phyloP scores from a whole-genome alignment of 92 coral and sea anemone species.

The Desmophyllum pertusum region DNA sequence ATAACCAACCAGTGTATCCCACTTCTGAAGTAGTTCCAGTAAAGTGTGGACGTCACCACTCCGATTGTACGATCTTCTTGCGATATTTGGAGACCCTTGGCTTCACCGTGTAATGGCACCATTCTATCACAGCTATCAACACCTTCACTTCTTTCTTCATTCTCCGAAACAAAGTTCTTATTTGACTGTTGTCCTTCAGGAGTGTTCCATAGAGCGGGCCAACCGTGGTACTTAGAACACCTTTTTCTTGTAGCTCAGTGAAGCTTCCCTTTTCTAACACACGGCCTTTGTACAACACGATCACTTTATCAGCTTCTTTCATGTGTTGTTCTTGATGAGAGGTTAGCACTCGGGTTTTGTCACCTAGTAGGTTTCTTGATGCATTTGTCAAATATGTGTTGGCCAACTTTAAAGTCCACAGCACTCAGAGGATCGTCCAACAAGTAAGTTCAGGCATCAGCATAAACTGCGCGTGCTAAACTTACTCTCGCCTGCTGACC shows the following conservation, averaged over 20 bases:
- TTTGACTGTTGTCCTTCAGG: no score
- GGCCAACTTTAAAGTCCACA: constrained; percentile 23
- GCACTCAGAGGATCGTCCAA: constrained; percentile 18
- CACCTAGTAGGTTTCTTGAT: constrained; percentile 5
- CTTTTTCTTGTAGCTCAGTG: neutral
- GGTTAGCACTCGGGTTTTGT: neutral
- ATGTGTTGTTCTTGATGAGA: constrained; percentile 17
- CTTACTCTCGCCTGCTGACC: constrained; percentile 16
- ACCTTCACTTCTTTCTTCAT: neutral
- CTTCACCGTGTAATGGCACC: neutral
- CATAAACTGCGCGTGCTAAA: constrained; percentile 25
- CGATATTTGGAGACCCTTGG: neutral
- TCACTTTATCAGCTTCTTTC: neutral
- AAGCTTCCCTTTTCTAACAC: constrained; percentile 9
- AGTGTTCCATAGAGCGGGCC: neutral
- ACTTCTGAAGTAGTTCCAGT: neutral
- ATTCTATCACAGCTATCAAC: neutral
- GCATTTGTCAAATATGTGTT: constrained; percentile 8
- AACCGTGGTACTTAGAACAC: neutral
- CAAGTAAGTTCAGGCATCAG: neutral
- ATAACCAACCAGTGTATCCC: neutral
- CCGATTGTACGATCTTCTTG: neutral
- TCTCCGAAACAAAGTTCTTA: neutral
- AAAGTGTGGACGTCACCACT: neutral
- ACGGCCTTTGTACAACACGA: constrained; percentile 10